Base-by-base conservation (phyloP, 1,140 invertebrate species). In the Vollenhovia emeryi region DNA sequence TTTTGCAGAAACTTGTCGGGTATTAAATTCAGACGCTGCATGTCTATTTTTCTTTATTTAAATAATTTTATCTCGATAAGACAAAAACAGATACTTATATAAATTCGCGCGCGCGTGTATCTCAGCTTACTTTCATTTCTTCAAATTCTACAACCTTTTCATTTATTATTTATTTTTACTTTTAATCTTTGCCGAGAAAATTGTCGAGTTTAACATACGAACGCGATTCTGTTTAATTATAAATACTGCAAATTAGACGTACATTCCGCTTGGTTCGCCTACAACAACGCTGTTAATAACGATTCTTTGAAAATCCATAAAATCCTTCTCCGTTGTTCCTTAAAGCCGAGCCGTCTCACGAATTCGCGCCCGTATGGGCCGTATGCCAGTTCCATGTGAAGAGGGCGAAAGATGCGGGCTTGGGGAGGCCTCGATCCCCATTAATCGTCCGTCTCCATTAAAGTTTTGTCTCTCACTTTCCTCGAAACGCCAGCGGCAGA, bases 361-460 rank as follows among this genome's bases (percentile, higher is more conserved):
- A 87, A 87, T 83, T 88, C 24, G 52, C 27, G 71, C 86, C 85
- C 85, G 78, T 87, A 88, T 88, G 43, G 71, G 85, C 85, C 85
- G 78, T 87, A 88, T 88, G 43, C 7, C 52, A 48, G 30, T 36
- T 82, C 40, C 33, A 59, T 50, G 15, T 68, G 59, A 74, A 80
- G 55, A 73, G 43, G 55, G 45, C 78, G 27, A n/a, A 68, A 52
- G 33, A 89, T 89, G 86, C 87, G 87, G 87, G 87, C 21, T 62
- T 36, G 13, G n/a, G 40, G 18, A 80, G 57, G 52, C 59, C 78
- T 87, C 60, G 74, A 87, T 87, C 86, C 79, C 75, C 60, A 82
- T 89, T 87, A 85, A 89, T 88, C 69, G 57, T 80, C 74, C 55
- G 40, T 48, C 50, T 45, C n/a, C 9, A 50, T 50, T 68, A 79